These are phyloP conservation scores for Pteronotus mesoamericanus DNA, from an alignment of 2,797 vertebrate genomes.

Conservation along the genomic window DNA sequence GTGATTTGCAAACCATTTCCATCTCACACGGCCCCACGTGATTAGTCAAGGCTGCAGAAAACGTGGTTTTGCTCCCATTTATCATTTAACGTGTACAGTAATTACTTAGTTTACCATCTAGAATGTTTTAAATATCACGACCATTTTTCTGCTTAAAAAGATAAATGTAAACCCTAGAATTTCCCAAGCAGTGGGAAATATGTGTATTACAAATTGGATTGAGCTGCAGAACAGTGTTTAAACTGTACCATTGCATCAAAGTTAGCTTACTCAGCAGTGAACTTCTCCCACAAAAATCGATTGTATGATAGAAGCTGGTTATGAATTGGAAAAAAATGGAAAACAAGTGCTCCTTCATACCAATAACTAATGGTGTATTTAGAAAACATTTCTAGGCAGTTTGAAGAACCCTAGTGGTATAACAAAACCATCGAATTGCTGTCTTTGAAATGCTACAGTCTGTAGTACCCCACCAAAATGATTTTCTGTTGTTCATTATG, in stretches of 20 bases:
- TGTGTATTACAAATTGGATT: not conserved
- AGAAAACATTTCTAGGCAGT: not conserved
- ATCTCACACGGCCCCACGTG: not conserved
- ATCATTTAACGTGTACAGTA: not conserved
- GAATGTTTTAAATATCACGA: not conserved
- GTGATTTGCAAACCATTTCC: not conserved
- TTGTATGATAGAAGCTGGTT: not conserved
- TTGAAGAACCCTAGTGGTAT: not conserved
- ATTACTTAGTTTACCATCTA: not conserved
- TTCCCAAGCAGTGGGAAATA: not conserved
- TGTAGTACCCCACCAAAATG: not conserved
- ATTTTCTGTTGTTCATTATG: not conserved
- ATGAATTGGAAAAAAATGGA: conserved; percentile 24
- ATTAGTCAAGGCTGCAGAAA: not conserved
- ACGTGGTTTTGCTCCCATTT: not conserved
- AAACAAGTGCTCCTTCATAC: not conserved
- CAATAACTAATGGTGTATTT: conserved; percentile 18
- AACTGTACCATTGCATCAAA: not conserved
- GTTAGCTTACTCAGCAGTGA: not conserved
- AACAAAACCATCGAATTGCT: not conserved
- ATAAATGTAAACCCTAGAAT: not conserved
- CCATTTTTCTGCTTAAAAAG: not conserved
- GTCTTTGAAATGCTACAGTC: not conserved
- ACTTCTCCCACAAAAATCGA: not conserved
- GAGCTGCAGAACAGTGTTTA: not conserved